Conservation (phyloP, 2,888 invertebrate species). For the Latheticus oryzae region DNA sequence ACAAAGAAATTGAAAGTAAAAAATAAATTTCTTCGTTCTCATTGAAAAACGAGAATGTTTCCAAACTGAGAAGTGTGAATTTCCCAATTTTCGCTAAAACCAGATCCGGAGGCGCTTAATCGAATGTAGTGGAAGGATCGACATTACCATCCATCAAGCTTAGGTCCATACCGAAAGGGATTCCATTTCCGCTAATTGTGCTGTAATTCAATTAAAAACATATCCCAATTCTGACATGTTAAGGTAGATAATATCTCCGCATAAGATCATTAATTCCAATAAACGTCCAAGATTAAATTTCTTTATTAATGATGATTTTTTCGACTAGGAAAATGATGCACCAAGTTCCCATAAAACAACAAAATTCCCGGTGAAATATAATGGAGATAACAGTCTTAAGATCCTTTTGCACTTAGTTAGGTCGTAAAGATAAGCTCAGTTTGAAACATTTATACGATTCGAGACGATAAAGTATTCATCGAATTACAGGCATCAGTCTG, state of each 20-base stretch:
- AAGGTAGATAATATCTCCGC: constrained; percentile 25
- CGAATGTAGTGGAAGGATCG: constrained; percentile 1
- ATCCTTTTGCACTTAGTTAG: constrained; percentile 60
- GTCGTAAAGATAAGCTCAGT: constrained; percentile 57
- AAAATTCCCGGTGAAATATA: constrained; percentile 52
- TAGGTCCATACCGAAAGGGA: constrained; percentile 24
- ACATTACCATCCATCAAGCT: constrained; percentile 9
- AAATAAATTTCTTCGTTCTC: no score
- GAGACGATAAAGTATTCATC: constrained; percentile 60
- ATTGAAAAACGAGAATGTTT: no score
- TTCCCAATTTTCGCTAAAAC: no score
- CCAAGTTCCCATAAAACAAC: constrained; percentile 39
- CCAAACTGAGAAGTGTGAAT: no score
- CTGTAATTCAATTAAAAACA: constrained; percentile 33
- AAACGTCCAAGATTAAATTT: no score
- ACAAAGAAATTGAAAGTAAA: no score
- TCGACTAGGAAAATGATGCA: no score
- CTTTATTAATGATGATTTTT: no score
- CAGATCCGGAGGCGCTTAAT: background rate
- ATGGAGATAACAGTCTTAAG: constrained; percentile 52
- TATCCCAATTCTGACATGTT: constrained; percentile 18
- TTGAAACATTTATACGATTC: constrained; percentile 58
- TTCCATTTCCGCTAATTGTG: constrained; percentile 32
- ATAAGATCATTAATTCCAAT: constrained; percentile 34
- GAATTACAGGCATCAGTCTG: constrained; percentile 57